phyloP scores from a whole-genome alignment of 2,797 vertebrate species.

The Pangasius djambal region DNA sequence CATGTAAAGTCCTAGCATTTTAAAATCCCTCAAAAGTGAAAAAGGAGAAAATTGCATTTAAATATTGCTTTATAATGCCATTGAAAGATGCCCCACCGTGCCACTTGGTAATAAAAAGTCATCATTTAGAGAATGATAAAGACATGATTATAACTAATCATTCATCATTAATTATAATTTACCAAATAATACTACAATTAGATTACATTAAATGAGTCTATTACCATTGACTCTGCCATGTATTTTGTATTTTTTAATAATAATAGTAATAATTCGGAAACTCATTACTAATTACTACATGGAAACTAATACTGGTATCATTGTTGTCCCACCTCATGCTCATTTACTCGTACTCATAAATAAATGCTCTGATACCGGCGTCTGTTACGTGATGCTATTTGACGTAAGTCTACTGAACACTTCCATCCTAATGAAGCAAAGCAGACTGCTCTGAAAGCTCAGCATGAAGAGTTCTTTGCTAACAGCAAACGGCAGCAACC shows the following conservation, averaged over 20 bases:
- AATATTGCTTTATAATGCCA: background rate
- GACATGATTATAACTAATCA: background rate
- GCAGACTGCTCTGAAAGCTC: background rate
- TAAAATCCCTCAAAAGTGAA: background rate
- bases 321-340: background rate
- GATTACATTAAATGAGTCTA: background rate
- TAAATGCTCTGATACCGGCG: background rate
- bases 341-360: background rate
- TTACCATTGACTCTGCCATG: background rate
- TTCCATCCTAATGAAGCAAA: background rate
- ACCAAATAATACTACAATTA: background rate
- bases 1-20: background rate
- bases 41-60: background rate
- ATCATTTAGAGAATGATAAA: background rate
- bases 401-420: background rate
- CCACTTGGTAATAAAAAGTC: background rate
- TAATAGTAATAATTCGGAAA: too few species aligned
- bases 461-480: background rate
- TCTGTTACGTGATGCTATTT: background rate
- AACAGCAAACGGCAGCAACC: background rate
- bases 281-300: too few species aligned
- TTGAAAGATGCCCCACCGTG: background rate
- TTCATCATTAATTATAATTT: background rate
- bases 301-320: background rate
- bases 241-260: too few species aligned